Base-by-base conservation (phyloP, 23 tunicate genomes). In the Clavelina lepadiformis region DNA sequence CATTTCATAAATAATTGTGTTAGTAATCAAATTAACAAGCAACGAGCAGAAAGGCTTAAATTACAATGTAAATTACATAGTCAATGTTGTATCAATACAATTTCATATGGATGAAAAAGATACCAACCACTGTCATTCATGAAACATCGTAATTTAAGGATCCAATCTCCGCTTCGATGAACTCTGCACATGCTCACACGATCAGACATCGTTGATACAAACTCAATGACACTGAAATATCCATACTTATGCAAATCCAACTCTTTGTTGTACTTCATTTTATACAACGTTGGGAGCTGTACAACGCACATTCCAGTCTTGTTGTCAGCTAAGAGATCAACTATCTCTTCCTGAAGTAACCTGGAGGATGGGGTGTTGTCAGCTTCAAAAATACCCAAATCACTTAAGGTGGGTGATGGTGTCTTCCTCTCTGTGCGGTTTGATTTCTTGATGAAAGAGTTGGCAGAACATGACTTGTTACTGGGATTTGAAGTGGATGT, bases 181-280 rank as follows among this genome's bases (percentile, higher is more conserved):
- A 74, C 76, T 29, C 95, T 37, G 45, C 65, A 54, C 47, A 86
- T 77, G 65, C 64, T 58, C 15, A 86, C 67, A 50, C 60, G 41
- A 62, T 77, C 85, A 38, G 65, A 61, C 52, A 86, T 63, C 19
- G 83, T 77, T 28, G 85, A 65, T 27, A 86, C 65, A 20, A 86
- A 71, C 61, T 86, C 95, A 46, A 86, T 78, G 20, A 78, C 47
- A 44, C 95, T 78, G 75, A 68, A 77, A 56, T 86, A 86, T 25
- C 95, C 95, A 31, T 60, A 46, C 5, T 65, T 65, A 33, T 72
- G 54, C 3, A 86, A 41, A 34, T 71, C 54, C 56, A 86, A 27
- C 1, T 69, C 74, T 54, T 86, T 78, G n/a, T 51, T 33, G 46
- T 60, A 86, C 50, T 86, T 86, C 32, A 70, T 38, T 51, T 86